phyloP scores from a whole-genome alignment of 2,113 vertebrate genomes.

The Carlito syrichta region DNA sequence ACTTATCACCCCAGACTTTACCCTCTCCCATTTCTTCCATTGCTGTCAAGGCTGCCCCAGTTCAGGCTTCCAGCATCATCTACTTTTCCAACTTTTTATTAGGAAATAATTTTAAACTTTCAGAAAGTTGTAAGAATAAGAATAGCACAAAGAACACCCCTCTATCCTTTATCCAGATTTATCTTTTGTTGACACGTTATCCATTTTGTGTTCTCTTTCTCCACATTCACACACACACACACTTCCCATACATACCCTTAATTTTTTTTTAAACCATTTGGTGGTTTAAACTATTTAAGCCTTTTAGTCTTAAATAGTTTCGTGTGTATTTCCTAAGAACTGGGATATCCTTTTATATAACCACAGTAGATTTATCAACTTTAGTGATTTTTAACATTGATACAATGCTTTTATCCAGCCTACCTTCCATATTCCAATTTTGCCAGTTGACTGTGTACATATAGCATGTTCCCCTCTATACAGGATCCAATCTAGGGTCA shows the following conservation, averaged over 20 bases:
- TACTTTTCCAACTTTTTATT: background rate
- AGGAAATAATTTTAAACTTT: background rate
- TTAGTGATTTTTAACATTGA: background rate
- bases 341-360: background rate
- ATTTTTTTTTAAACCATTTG: background rate
- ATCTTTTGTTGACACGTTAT: background rate
- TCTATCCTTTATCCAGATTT: background rate
- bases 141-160: background rate
- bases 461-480: background rate
- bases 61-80: background rate
- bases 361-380: background rate
- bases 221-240: background rate
- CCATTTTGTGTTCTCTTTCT: background rate
- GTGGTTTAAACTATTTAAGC: too few relatives aligned
- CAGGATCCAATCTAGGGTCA: background rate
- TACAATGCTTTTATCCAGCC: background rate
- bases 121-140: background rate
- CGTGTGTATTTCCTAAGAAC: background rate
- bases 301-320: background rate
- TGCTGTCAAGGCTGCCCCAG: background rate
- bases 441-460: background rate
- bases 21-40: background rate
- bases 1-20: background rate
- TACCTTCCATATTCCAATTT: background rate
- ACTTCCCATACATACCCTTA: too few relatives aligned